These are phyloP conservation scores for Drosophila suzukii DNA, from an alignment of 1,140 invertebrate species.

Conservation along the genomic window DNA sequence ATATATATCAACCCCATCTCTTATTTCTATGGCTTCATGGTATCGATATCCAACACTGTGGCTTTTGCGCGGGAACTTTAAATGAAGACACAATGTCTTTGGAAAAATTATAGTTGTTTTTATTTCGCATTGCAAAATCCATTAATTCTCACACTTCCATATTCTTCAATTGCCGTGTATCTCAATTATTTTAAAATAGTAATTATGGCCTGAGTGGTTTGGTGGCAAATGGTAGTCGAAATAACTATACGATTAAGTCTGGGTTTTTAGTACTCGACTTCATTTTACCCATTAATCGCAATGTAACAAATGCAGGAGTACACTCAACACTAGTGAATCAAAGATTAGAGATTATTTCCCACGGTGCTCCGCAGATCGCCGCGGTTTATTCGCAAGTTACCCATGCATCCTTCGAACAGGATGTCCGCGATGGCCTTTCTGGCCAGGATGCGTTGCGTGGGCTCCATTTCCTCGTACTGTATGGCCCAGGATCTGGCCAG, in stretches of 20 bases:
- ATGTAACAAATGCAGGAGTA: background rate
- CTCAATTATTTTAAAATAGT: background rate
- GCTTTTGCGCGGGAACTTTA: background rate
- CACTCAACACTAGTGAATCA: background rate
- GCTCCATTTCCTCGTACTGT: conserved; percentile 74
- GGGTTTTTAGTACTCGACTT: background rate
- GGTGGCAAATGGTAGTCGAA: background rate
- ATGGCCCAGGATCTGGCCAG: conserved; percentile 78
- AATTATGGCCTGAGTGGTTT: conserved; percentile 1
- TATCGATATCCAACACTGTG: background rate
- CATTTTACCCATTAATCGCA: background rate
- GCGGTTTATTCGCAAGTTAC: conserved; percentile 72
- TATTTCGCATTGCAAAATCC: background rate
- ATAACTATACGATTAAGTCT: background rate
- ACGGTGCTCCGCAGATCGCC: conserved; percentile 39
- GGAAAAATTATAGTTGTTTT: background rate
- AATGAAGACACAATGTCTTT: background rate
- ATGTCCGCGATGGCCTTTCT: conserved; percentile 78
- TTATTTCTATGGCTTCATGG: background rate
- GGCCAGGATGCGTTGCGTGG: conserved; percentile 71
- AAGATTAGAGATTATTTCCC: conserved; percentile 32
- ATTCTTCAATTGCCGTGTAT: too few relatives aligned
- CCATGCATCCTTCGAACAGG: conserved; percentile 78
- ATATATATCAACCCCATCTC: background rate
- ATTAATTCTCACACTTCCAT: too few relatives aligned